These are phyloP conservation scores for Callopanchax toddi DNA, from an alignment of 2,113 vertebrate species.

Conservation along the genomic window DNA sequence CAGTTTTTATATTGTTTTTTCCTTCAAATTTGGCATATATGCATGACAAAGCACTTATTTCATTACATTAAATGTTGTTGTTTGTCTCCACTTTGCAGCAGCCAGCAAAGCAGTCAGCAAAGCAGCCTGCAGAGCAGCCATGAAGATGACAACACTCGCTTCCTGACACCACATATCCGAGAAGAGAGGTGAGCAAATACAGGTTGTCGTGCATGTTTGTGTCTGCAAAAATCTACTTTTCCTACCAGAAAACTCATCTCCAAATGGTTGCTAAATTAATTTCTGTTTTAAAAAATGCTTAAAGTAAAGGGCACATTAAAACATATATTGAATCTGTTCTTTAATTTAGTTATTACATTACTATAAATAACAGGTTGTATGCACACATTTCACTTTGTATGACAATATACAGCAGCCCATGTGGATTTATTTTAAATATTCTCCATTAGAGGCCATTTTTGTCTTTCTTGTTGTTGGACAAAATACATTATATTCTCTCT, in stretches of 20 bases:
- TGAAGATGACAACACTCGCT: constrained; percentile 86
- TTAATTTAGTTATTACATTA: too few relatives aligned
- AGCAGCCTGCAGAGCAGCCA: constrained; percentile 94
- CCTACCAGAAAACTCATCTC: background rate
- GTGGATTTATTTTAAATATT: background rate
- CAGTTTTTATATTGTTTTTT: background rate
- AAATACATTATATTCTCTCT: too few relatives aligned
- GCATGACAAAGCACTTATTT: background rate
- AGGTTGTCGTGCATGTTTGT: background rate
- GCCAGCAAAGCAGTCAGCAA: constrained; percentile 76
- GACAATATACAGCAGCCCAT: background rate
- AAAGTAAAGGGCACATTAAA: too few relatives aligned
- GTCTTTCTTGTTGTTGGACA: background rate
- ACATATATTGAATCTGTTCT: too few relatives aligned
- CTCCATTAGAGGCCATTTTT: background rate
- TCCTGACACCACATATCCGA: constrained; percentile 85
- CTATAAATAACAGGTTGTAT: too few relatives aligned
- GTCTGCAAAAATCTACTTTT: background rate
- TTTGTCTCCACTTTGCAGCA: constrained; percentile 49
- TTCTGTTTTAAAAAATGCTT: too few relatives aligned
- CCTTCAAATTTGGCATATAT: background rate
- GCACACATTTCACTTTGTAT: too few relatives aligned
- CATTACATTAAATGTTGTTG: background rate
- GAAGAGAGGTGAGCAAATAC: constrained; percentile 80
- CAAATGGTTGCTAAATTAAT: too few relatives aligned